These are phyloP conservation scores for Zaprionus africanus DNA, from an alignment of 1,140 invertebrate species.

Conservation along the genomic window DNA sequence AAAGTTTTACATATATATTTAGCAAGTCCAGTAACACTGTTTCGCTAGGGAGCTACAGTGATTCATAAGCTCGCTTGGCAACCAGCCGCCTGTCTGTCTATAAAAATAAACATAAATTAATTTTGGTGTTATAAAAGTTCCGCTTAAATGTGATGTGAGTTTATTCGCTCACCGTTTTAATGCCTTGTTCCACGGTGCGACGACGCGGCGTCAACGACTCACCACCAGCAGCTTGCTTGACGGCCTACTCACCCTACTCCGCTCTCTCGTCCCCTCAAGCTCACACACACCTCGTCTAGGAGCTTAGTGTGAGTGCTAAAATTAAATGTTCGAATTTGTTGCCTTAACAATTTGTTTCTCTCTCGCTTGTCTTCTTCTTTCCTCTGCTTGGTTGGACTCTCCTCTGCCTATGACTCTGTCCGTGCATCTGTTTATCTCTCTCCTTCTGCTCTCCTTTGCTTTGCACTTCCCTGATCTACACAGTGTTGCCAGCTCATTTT, in stretches of 20 bases:
- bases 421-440: not conserved
- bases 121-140: not conserved
- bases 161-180: not conserved
- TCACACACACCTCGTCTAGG: not conserved
- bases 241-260: constrained; percentile 20
- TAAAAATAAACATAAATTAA: not conserved
- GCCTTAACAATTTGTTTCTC: constrained; percentile 58
- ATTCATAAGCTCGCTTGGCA: not conserved
- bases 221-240: constrained; percentile 10
- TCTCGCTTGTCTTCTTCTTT: not conserved
- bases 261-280: not conserved
- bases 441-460: constrained; percentile 33
- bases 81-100: not conserved
- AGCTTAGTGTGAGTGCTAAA: constrained; percentile 60
- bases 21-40: no score
- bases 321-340: constrained; percentile 80
- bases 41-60: not conserved
- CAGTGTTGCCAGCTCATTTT: no score
- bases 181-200: constrained; percentile 44
- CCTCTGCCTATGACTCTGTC: not conserved
- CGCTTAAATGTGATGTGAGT: not conserved
- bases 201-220: constrained; percentile 71
- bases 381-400: not conserved
- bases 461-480: not conserved
- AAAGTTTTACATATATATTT: no score